These are phyloP conservation scores for Cebus imitator DNA, from an alignment of 2,113 vertebrate species.

Conservation along the genomic window DNA sequence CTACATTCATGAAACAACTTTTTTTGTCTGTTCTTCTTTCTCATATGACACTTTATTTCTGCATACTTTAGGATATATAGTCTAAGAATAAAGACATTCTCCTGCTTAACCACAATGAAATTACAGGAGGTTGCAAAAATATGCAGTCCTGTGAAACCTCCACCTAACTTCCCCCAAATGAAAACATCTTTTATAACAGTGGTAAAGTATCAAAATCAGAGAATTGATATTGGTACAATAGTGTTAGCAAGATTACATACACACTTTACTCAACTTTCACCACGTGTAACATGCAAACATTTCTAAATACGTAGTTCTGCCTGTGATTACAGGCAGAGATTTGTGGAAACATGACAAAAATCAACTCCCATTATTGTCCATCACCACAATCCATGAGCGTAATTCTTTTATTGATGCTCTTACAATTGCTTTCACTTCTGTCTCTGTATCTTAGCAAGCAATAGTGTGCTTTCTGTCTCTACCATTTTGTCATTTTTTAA, in stretches of 20 bases:
- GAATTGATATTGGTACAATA: neutral
- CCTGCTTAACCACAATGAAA: neutral
- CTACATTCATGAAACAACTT: neutral
- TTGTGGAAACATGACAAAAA: neutral
- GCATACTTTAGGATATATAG: neutral
- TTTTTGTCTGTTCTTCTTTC: neutral
- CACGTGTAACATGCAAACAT: neutral
- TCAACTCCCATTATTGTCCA: neutral
- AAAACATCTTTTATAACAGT: neutral
- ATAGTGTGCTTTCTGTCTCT: neutral
- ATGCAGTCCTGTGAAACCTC: too few relatives aligned
- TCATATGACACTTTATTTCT: neutral
- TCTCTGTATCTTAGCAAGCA: too few relatives aligned
- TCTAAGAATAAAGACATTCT: neutral
- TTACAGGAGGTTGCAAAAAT: neutral
- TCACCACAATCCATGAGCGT: too few relatives aligned
- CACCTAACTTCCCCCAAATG: rapidly evolving
- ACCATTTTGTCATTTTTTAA: neutral
- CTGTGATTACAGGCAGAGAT: neutral
- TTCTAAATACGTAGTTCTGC: neutral
- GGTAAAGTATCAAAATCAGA: neutral
- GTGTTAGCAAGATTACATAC: neutral
- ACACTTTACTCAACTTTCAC: neutral
- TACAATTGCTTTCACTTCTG: neutral
- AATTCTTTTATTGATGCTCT: too few relatives aligned